Base-by-base conservation (phyloP, 2,888 invertebrate genomes). In the Tipula confusa region DNA sequence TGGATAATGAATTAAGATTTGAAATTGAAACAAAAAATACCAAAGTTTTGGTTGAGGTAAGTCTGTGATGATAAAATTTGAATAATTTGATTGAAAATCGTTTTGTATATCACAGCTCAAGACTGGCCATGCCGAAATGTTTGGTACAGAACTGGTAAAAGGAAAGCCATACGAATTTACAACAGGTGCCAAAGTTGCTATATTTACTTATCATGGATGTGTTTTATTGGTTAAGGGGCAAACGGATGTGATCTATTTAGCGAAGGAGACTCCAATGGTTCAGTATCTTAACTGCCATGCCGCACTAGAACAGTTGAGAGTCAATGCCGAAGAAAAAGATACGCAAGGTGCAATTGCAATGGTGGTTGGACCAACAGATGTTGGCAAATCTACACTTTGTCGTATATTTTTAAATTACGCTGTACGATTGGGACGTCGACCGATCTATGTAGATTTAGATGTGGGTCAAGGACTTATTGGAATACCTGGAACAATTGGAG, bases 131-230 rank as follows among this genome's bases (percentile, higher is more conserved):
- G 98, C 98, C 0, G 99, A 99, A 91, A 93, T 99, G 79, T 99
- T 99, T 90, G 99, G 99, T 0, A 97, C 98, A 0, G 99, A 99
- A 89, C 88, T 99, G 84, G 96, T 97, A 0, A 96, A 96, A 90
- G 96, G 96, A 83, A 98, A 97, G 89, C 93, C 94, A 0, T 98
- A 98, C 89, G 94, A 94, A 86, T 98, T 98, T 88, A 92, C 92
- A 7, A 92, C 95, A 2, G 97, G 98, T 0, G 95, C 98, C 1
- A 98, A 99, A 90, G 95, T 98, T 7, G 98, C 98, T 0, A 95
- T 99, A 18, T 99, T 95, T 88, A 97, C 98, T 1, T 99, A 97
- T 94, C 97, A 98, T 87, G 98, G 98, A 0, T 98, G 98, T 87
- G 93, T 93, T 0, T 90, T 99, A 0, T 96, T 96, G 89, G 89